Percentiles rank a stretch among this genome's conserved stretches.
Evolutionary conservation across 53 echinoderm and acorn worm genomes (phyloP).

Genomic region (Echinarachnius parma): DNA sequence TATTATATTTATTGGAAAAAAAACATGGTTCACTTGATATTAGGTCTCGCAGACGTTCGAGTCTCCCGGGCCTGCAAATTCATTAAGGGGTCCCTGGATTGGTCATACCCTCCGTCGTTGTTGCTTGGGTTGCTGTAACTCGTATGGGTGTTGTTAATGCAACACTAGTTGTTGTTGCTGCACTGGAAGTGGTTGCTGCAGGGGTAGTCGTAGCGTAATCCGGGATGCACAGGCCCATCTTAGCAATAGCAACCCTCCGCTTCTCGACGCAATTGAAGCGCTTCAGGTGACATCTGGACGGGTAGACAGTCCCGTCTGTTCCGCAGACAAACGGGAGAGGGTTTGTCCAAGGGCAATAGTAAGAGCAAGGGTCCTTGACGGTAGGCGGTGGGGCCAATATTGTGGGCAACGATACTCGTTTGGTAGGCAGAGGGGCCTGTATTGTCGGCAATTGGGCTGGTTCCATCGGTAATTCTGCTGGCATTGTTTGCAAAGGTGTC

Average conservation of each 20-base stretch:
- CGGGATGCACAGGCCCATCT: too few species aligned
- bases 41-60: too few species aligned
- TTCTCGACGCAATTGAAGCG: background rate
- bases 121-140: background rate
- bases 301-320: conserved; percentile 15
- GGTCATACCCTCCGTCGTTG: too few species aligned
- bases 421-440: too few species aligned
- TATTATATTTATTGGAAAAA: too few species aligned
- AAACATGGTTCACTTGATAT: too few species aligned
- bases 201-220: background rate
- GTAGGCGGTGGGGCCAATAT: background rate
- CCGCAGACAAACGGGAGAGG: conserved; percentile 28
- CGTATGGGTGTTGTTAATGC: background rate
- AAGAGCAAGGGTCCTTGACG: conserved; percentile 10
- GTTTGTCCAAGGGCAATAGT: background rate
- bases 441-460: too few species aligned
- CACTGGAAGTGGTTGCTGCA: background rate
- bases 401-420: too few species aligned
- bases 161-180: background rate
- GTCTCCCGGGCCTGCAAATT: too few species aligned
- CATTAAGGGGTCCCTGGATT: too few species aligned
- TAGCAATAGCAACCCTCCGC: background rate
- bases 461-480: too few species aligned
- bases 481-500: too few species aligned
- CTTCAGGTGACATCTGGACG: conserved; percentile 5